phyloP scores from a whole-genome alignment of 2,113 vertebrate genomes.

The Diadophis punctatus region DNA sequence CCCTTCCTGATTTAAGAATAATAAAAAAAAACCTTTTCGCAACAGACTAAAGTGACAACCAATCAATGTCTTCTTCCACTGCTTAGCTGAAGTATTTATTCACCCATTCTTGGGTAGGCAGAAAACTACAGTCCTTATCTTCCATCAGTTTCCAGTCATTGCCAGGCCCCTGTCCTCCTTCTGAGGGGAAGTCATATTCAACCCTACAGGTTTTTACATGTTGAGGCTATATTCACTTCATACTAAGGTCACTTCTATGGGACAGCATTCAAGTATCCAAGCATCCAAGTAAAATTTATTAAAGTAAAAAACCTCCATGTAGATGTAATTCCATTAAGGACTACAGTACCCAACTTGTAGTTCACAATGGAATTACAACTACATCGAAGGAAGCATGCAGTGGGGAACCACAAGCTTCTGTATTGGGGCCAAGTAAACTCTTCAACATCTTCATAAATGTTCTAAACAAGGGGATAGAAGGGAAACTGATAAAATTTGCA shows the following conservation, averaged over 20 bases:
- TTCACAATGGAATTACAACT: no score
- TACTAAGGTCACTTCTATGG: background rate
- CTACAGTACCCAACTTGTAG: no score
- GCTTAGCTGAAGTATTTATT: background rate
- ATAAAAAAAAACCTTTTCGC: background rate
- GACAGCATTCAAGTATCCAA: background rate
- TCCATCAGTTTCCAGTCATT: background rate
- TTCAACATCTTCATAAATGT: no score
- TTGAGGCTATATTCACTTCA: background rate
- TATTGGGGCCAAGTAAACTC: no score
- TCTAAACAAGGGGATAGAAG: no score
- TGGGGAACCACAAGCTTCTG: no score
- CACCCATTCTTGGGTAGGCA: background rate
- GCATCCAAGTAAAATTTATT: background rate
- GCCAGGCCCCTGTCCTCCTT: background rate
- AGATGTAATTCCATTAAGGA: no score
- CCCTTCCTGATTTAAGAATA: background rate
- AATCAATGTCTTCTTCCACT: background rate
- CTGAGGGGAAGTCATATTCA: background rate
- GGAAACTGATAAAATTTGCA: no score
- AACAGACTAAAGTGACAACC: background rate
- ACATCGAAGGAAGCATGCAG: no score
- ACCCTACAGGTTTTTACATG: background rate
- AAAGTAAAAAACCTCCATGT: no score
- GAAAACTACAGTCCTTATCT: background rate